Conservation (phyloP, 2,888 invertebrate species). For the Cantharis rustica region DNA sequence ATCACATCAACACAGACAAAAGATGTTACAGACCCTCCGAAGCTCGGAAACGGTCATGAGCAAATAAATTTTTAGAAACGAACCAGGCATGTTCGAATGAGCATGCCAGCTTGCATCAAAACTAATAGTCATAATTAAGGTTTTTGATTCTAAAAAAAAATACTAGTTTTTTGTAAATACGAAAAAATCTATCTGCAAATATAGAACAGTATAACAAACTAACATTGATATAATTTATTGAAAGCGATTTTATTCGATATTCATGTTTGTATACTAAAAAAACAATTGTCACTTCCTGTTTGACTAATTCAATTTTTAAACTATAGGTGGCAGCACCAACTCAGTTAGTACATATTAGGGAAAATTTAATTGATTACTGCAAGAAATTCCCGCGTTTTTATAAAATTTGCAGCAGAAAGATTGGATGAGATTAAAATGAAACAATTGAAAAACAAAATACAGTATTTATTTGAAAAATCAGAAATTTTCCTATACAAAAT, state of each 20-base stretch:
- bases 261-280: background rate
- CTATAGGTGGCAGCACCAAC: background rate
- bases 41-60: too few relatives aligned
- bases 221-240: too few relatives aligned
- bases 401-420: background rate
- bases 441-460: background rate
- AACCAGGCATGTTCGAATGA: too few relatives aligned
- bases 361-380: background rate
- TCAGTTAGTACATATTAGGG: background rate
- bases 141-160: too few relatives aligned
- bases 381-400: background rate
- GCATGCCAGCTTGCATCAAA: too few relatives aligned
- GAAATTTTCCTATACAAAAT: background rate
- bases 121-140: too few relatives aligned
- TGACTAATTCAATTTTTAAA: background rate
- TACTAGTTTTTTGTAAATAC: too few relatives aligned
- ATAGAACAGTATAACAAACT: too few relatives aligned
- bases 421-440: background rate
- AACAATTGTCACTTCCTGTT: background rate
- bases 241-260: background rate
- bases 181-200: too few relatives aligned
- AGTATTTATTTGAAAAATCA: background rate
- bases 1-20: too few relatives aligned
- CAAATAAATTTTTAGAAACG: too few relatives aligned
- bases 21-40: too few relatives aligned